Percentiles rank a stretch among this genome's conserved stretches.
These are phyloP conservation scores for Drosophila orena DNA, from an alignment of 1,140 invertebrate species.

Conservation along the genomic window DNA sequence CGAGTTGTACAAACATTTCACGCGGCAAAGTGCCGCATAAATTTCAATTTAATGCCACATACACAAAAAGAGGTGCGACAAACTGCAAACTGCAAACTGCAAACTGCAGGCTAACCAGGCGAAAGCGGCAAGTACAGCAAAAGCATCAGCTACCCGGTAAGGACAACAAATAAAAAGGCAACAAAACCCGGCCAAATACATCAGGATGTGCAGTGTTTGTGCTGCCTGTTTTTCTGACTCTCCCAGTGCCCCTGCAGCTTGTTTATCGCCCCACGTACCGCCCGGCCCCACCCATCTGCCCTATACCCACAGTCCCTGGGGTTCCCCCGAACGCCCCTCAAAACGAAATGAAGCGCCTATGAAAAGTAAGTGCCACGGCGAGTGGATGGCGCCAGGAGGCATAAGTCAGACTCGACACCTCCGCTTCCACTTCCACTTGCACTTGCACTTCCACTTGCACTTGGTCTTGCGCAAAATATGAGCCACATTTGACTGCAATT, in stretches of 20 bases:
- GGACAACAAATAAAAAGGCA: slow-evolving; percentile 45
- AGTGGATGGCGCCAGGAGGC: slow-evolving; percentile 29
- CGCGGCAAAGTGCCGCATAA: slow-evolving; percentile 82
- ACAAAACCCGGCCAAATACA: slow-evolving; percentile 41
- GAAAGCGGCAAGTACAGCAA: slow-evolving; percentile 2
- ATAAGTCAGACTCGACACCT: slow-evolving; percentile 33
- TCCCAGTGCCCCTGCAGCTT: slow-evolving; percentile 35
- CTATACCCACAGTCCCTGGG: background rate
- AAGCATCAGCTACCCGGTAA: slow-evolving; percentile 19
- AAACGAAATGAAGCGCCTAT: slow-evolving; percentile 67
- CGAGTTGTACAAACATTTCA: slow-evolving; percentile 83
- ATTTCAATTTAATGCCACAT: slow-evolving; percentile 81
- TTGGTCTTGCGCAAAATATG: slow-evolving; percentile 37
- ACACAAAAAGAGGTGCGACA: slow-evolving; percentile 64
- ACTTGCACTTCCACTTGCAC: slow-evolving; percentile 17
- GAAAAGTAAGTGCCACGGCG: slow-evolving; percentile 53
- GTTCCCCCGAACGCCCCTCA: background rate
- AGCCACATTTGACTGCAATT: slow-evolving; percentile 57
- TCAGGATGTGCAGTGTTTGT: slow-evolving; percentile 70
- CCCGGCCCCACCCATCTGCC: background rate
- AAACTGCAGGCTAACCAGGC: slow-evolving; percentile 28
- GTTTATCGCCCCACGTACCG: slow-evolving; percentile 51
- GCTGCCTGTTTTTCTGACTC: slow-evolving; percentile 52
- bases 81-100: slow-evolving; percentile 46
- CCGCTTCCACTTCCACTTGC: slow-evolving; percentile 2